phyloP scores from a whole-genome alignment of 2,113 vertebrate genomes.

The Oryzias woworae region DNA sequence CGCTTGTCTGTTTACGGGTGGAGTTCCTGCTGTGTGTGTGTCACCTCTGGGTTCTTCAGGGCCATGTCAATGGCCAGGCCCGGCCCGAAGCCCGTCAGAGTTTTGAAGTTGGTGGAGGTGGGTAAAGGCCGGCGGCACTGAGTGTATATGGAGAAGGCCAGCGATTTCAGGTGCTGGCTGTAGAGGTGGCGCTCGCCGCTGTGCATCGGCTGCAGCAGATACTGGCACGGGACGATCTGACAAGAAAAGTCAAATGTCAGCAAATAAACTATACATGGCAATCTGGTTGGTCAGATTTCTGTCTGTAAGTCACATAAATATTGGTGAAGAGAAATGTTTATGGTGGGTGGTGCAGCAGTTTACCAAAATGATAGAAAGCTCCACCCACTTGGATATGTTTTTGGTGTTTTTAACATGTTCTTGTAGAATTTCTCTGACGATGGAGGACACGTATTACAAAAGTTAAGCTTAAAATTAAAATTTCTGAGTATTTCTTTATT shows the following conservation, averaged over 20 bases:
- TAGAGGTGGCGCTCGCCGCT: conserved; percentile 92
- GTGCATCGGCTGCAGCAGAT: conserved; percentile 94
- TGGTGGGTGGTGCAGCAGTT: no score
- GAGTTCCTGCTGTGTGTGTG: not conserved
- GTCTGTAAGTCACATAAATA: no score
- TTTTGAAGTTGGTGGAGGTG: conserved; percentile 94
- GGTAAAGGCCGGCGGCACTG: conserved; percentile 94
- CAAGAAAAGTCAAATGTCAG: not conserved
- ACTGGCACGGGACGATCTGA: conserved; percentile 96
- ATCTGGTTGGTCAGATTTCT: no score
- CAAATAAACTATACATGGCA: not conserved
- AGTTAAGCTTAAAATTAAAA: no score
- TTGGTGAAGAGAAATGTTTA: no score
- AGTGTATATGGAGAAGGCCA: conserved; percentile 97
- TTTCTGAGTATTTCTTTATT: no score
- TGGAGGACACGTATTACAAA: no score
- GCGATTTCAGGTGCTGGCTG: conserved; percentile 95
- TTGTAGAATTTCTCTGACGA: no score
- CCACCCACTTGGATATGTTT: no score
- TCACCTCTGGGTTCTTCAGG: conserved; percentile 91
- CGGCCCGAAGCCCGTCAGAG: conserved; percentile 95
- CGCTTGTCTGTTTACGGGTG: not conserved
- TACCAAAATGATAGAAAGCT: no score
- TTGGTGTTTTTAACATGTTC: no score
- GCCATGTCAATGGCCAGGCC: conserved; percentile 96